Evolutionary conservation across 2,113 vertebrate species (phyloP).

Genomic region (Nettapus auritus): DNA sequence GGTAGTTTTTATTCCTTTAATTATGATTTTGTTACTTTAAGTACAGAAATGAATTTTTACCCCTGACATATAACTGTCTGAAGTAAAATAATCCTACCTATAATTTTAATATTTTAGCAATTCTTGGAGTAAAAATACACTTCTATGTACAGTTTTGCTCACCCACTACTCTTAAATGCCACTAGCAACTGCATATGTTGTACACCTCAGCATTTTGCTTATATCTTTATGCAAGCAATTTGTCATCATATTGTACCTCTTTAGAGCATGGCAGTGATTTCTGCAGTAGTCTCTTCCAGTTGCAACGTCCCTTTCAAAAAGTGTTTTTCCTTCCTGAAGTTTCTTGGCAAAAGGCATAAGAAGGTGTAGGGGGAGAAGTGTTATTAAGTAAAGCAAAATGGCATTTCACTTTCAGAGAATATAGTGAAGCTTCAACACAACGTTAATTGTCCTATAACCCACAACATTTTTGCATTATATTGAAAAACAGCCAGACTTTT

Average conservation of each 20-base stretch:
- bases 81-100: background rate
- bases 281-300: conserved; percentile 9
- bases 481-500: conserved; percentile 5
- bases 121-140: conserved; percentile 5
- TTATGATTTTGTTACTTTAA: background rate
- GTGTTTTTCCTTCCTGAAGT: background rate
- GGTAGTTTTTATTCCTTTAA: background rate
- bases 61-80: background rate
- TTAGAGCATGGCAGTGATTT: conserved; percentile 12
- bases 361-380: background rate
- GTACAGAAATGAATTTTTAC: background rate
- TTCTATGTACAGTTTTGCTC: background rate
- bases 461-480: background rate
- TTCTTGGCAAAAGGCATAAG: conserved; percentile 6
- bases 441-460: background rate
- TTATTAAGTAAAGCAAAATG: conserved; percentile 12
- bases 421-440: background rate
- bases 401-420: background rate
- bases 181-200: background rate
- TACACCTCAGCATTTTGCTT: conserved; percentile 23
- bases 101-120: background rate
- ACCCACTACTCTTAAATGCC: background rate
- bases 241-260: conserved; percentile 15
- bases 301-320: conserved; percentile 10
- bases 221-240: conserved; percentile 18